A percentile compares a stretch with the other conserved stretches of the same genome.
These are phyloP conservation scores for Andrena praecox DNA, from an alignment of 2,888 invertebrate genomes.

Conservation along the genomic window DNA sequence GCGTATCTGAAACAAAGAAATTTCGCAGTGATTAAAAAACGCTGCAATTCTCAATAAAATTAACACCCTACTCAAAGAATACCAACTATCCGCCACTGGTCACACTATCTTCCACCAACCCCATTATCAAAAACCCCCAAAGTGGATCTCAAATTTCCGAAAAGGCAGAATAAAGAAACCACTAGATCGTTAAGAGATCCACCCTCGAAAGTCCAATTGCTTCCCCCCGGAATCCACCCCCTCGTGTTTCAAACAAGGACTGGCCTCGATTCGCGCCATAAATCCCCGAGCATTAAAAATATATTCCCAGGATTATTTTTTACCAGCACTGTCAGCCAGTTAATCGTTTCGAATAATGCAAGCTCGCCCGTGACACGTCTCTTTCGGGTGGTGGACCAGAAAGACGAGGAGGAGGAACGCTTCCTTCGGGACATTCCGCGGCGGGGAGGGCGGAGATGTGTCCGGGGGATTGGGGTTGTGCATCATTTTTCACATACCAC, in stretches of 20 bases:
- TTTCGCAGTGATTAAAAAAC: not conserved
- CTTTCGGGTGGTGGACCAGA: slow-evolving; percentile 64
- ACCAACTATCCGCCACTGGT: not conserved
- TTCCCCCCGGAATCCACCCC: not conserved
- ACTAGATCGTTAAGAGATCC: not conserved
- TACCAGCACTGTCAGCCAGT: slow-evolving; percentile 75
- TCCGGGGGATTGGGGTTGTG: slow-evolving; percentile 81
- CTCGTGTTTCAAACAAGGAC: slow-evolving; percentile 1
- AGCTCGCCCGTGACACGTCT: slow-evolving; percentile 75
- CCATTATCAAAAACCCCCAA: too few species aligned
- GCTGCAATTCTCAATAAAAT: not conserved
- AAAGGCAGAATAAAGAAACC: not conserved
- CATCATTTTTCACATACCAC: slow-evolving; percentile 84
- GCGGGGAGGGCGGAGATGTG: slow-evolving; percentile 71
- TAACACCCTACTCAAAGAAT: too few species aligned
- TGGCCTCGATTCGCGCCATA: slow-evolving; percentile 16
- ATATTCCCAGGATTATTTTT: slow-evolving; percentile 71
- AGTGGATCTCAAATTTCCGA: too few species aligned
- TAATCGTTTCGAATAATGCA: slow-evolving; percentile 79
- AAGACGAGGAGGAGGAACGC: slow-evolving; percentile 71
- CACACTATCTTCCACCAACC: too few species aligned
- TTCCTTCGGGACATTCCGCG: slow-evolving; percentile 80
- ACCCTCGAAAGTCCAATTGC: not conserved
- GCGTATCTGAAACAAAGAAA: slow-evolving; percentile 76
- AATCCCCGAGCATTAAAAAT: slow-evolving; percentile 55